Conservation (phyloP, 2,888 invertebrate species). For the Scaptomyza caliginosa region DNA sequence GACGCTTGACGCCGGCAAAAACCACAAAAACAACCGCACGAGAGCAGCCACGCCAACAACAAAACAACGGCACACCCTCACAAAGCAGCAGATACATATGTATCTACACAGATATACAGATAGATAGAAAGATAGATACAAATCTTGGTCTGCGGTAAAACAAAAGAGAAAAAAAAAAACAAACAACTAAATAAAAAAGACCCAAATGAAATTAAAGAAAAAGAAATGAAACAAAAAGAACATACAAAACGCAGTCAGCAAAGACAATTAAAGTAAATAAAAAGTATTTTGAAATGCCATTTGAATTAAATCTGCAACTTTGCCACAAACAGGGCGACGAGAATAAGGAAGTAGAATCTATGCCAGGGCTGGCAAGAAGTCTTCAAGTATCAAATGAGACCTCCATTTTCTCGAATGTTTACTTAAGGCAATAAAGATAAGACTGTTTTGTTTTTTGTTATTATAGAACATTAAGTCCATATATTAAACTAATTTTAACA, state of each 20-base stretch:
- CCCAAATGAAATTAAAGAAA: slow-evolving; percentile 14
- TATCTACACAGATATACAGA: not conserved
- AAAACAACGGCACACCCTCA: slow-evolving; percentile 26
- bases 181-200: slow-evolving; percentile 7
- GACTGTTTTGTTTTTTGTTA: too few species aligned
- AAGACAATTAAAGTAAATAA: slow-evolving; percentile 71
- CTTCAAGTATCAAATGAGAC: too few species aligned
- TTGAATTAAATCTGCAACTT: slow-evolving; percentile 57
- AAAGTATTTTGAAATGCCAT: slow-evolving; percentile 65
- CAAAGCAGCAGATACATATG: slow-evolving; percentile 8
- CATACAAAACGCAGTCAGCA: slow-evolving; percentile 38
- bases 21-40: slow-evolving; percentile 32
- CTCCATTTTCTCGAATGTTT: too few species aligned
- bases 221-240: slow-evolving; percentile 13
- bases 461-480: too few species aligned
- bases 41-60: slow-evolving; percentile 19
- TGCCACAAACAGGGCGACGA: slow-evolving; percentile 1
- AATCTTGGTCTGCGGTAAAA: slow-evolving; percentile 66
- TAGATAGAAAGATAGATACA: slow-evolving; percentile 23
- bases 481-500: too few species aligned
- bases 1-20: slow-evolving; percentile 30
- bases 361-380: slow-evolving; percentile 5
- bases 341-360: slow-evolving; percentile 9
- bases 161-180: slow-evolving; percentile 17
- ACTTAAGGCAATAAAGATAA: too few species aligned